Evolutionary conservation across 2,888 invertebrate species (phyloP).

Genomic region (Caenorhabditis auriculariae): DNA sequence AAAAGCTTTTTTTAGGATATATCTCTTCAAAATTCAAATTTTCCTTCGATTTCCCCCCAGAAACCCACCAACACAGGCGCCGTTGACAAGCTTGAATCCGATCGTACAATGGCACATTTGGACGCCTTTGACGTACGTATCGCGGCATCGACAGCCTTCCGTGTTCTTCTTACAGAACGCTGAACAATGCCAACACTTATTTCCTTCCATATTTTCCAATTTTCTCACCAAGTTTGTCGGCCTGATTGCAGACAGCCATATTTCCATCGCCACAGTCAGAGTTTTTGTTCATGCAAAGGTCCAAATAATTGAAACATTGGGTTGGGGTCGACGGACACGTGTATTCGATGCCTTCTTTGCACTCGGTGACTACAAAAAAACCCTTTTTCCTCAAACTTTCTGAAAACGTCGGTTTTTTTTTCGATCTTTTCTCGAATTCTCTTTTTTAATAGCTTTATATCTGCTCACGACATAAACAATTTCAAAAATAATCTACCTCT

Average conservation of each 20-base stretch:
- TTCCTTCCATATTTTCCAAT: neutral
- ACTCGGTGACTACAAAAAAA: constrained; percentile 10
- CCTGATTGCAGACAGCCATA: constrained; percentile 15
- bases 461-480: neutral
- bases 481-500: constrained; percentile 1
- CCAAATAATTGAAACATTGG: constrained; percentile 37
- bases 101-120: constrained; percentile 34
- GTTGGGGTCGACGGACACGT: constrained; percentile 44
- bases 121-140: constrained; percentile 21
- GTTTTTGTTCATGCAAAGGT: constrained; percentile 38
- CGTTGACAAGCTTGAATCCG: constrained; percentile 26
- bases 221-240: constrained; percentile 5
- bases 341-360: constrained; percentile 42
- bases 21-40: too few species aligned
- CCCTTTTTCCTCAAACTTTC: neutral
- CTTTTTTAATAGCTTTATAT: too few species aligned
- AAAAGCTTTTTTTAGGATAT: too few species aligned
- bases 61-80: constrained; percentile 37
- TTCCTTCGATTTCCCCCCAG: too few species aligned
- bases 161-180: constrained; percentile 19
- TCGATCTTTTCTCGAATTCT: too few species aligned
- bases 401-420: neutral
- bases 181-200: constrained; percentile 11
- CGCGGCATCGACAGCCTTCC: constrained; percentile 33
- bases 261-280: constrained; percentile 35